phyloP scores from a whole-genome alignment of 2,888 invertebrate species.

The Eupeodes latifasciatus region DNA sequence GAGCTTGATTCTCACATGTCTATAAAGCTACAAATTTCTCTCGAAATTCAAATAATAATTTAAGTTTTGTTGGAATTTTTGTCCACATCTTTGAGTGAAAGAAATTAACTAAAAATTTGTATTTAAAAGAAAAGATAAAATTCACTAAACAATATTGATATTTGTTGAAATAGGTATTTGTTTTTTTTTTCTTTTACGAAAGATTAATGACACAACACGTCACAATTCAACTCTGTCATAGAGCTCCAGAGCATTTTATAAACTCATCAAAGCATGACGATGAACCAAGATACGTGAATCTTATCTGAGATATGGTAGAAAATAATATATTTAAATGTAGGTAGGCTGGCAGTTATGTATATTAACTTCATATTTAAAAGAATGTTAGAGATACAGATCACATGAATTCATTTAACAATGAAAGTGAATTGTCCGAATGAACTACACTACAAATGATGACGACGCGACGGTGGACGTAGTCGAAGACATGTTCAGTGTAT shows the following conservation, averaged over 20 bases:
- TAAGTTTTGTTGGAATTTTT: not conserved
- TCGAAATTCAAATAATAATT: no score
- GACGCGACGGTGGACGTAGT: no score
- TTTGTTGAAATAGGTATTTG: conserved; percentile 11
- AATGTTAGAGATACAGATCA: conserved; percentile 56
- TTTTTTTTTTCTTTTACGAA: conserved; percentile 50
- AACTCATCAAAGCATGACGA: conserved; percentile 43
- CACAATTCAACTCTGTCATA: conserved; percentile 60
- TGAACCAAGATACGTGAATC: conserved; percentile 10
- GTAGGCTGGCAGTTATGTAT: not conserved
- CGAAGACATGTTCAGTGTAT: not conserved
- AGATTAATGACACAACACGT: conserved; percentile 69
- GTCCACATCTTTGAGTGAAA: not conserved
- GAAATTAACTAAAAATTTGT: not conserved
- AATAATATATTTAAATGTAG: not conserved
- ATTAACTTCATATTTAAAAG: conserved; percentile 2
- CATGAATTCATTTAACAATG: conserved; percentile 56
- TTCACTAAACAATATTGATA: conserved; percentile 24
- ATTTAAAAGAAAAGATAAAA: not conserved
- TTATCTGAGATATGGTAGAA: not conserved
- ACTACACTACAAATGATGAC: not conserved
- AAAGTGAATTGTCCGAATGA: conserved; percentile 66
- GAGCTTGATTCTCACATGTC: no score
- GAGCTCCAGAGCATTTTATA: conserved; percentile 57
- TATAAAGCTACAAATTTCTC: no score